Conservation (phyloP, 2,797 vertebrate genomes). For the Pangasius macronema region DNA sequence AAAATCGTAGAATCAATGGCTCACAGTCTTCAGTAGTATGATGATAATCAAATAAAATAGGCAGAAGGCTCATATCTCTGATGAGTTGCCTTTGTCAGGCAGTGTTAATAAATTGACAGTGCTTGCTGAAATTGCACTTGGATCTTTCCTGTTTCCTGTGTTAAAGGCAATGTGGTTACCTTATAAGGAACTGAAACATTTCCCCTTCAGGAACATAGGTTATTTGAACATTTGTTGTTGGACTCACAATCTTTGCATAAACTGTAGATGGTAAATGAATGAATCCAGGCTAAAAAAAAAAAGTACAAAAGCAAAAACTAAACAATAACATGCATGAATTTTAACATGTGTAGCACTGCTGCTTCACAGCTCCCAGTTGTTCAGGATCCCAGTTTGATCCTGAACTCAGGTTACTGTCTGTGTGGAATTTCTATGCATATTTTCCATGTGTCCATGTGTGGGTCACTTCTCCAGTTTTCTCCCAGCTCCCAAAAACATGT, state of each 20-base stretch:
- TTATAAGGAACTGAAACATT: constrained; percentile 41
- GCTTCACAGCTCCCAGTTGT: neutral
- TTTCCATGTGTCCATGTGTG: neutral
- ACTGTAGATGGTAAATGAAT: neutral
- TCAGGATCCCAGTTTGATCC: neutral
- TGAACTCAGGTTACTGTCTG: neutral
- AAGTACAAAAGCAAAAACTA: neutral
- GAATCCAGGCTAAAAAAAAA: neutral
- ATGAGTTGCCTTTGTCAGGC: neutral
- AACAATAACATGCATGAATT: neutral
- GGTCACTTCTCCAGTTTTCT: neutral
- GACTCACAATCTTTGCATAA: neutral
- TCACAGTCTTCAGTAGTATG: neutral
- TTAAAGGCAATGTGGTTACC: constrained; percentile 37
- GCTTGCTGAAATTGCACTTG: constrained; percentile 17
- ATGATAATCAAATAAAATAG: neutral
- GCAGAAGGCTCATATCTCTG: neutral
- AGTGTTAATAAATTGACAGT: constrained; percentile 15
- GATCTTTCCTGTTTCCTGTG: constrained; percentile 26
- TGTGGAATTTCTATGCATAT: neutral
- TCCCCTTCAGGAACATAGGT: neutral
- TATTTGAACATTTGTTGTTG: neutral
- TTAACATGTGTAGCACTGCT: neutral
- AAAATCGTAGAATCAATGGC: neutral
- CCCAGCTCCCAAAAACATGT: neutral